Evolutionary conservation across 2,113 vertebrate genomes (phyloP).

Genomic region (Otis tarda): DNA sequence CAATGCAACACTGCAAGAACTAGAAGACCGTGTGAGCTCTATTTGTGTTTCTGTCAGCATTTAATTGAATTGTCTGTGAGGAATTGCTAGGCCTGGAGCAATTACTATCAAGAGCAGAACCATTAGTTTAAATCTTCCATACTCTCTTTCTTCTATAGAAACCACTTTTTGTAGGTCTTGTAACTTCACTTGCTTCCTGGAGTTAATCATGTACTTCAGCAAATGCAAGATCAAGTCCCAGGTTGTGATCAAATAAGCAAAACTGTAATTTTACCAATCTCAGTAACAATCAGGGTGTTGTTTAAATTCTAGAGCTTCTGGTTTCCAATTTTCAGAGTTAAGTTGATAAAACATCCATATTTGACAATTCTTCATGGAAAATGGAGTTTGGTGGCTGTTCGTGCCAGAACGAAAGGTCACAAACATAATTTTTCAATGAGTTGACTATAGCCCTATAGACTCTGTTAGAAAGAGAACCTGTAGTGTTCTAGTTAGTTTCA

Average conservation of each 20-base stretch:
- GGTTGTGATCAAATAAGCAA: neutral
- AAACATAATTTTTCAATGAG: neutral
- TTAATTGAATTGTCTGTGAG: slow-evolving; percentile 62
- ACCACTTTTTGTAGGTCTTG: neutral
- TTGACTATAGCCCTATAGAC: neutral
- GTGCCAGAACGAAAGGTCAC: slow-evolving; percentile 1
- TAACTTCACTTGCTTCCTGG: neutral
- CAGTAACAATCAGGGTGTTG: neutral
- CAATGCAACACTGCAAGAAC: neutral
- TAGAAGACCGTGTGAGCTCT: neutral
- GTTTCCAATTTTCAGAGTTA: neutral
- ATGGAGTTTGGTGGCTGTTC: neutral
- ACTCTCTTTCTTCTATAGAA: neutral
- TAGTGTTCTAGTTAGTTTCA: neutral
- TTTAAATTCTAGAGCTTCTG: neutral
- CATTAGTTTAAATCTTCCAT: slow-evolving; percentile 56
- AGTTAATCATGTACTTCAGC: neutral
- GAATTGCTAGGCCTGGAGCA: slow-evolving; percentile 33
- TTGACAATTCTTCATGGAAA: neutral
- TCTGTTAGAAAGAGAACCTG: neutral
- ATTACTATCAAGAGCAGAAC: slow-evolving; percentile 45
- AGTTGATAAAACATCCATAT: slow-evolving; percentile 14
- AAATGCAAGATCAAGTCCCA: neutral
- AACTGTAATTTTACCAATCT: neutral
- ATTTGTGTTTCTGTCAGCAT: slow-evolving; percentile 58